Conservation (phyloP, 2,113 vertebrate genomes). For the Mustelus asterias region DNA sequence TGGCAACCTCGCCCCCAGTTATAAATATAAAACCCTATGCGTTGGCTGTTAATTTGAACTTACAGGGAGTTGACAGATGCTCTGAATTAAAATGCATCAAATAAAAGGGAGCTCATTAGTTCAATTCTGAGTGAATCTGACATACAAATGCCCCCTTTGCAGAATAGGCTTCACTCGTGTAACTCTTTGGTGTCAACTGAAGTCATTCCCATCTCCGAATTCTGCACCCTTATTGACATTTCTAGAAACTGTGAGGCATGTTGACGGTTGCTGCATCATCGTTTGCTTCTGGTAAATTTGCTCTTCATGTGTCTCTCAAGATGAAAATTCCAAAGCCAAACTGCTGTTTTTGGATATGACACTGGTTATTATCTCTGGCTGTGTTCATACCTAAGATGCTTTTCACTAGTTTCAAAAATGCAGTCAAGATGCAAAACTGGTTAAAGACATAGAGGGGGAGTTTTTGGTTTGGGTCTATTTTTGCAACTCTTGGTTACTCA, state of each 20-base stretch:
- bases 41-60: neutral
- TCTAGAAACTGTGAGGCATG: neutral
- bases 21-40: neutral
- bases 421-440: neutral
- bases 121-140: neutral
- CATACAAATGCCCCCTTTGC: neutral
- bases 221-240: neutral
- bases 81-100: constrained; percentile 6
- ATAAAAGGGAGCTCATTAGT: constrained; percentile 16
- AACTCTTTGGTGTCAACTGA: neutral
- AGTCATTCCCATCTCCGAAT: neutral
- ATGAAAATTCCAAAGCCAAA: neutral
- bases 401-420: neutral
- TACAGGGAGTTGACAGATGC: constrained; percentile 9
- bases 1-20: neutral
- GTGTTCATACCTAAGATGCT: neutral
- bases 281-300: neutral
- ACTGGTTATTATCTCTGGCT: neutral
- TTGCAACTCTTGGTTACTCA: neutral
- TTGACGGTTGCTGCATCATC: neutral
- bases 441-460: neutral
- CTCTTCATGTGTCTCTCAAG: neutral
- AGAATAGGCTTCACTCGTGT: neutral
- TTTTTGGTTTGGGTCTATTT: neutral
- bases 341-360: neutral